Conservation (phyloP, 2,888 invertebrate genomes). For the Noctua comes region DNA sequence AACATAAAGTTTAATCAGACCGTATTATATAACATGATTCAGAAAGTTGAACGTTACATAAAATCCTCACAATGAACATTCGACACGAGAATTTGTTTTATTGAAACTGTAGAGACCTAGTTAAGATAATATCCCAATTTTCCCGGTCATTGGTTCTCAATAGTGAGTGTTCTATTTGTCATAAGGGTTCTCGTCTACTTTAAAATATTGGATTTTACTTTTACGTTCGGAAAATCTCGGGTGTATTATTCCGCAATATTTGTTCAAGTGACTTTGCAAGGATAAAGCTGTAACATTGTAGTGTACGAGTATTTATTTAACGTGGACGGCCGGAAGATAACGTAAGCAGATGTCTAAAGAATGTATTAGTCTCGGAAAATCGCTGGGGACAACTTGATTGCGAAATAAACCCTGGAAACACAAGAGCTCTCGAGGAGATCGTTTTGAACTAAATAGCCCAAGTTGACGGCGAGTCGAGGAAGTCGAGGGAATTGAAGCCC, state of each 20-base stretch:
- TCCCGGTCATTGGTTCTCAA: slow-evolving; percentile 71
- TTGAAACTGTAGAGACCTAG: slow-evolving; percentile 67
- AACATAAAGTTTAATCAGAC: slow-evolving; percentile 28
- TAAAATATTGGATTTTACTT: slow-evolving; percentile 56
- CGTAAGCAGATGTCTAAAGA: slow-evolving; percentile 51
- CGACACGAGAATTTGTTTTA: slow-evolving; percentile 69
- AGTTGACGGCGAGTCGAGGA: slow-evolving; percentile 64
- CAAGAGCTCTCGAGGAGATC: slow-evolving; percentile 71
- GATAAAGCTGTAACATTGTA: slow-evolving; percentile 11
- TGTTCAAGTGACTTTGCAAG: slow-evolving; percentile 10
- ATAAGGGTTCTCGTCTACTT: slow-evolving; percentile 59
- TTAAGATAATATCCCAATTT: slow-evolving; percentile 74
- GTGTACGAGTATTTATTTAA: slow-evolving; percentile 45
- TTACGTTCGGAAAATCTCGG: slow-evolving; percentile 31
- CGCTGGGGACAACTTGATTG: slow-evolving; percentile 73
- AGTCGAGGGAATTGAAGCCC: slow-evolving; percentile 64
- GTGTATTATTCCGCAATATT: slow-evolving; percentile 27
- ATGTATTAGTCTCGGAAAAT: slow-evolving; percentile 60
- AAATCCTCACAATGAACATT: slow-evolving; percentile 59
- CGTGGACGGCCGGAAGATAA: slow-evolving; percentile 41
- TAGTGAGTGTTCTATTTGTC: slow-evolving; percentile 69
- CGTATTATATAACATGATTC: slow-evolving; percentile 26
- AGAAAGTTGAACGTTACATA: slow-evolving; percentile 32
- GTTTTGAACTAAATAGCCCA: slow-evolving; percentile 72
- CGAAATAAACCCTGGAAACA: slow-evolving; percentile 75